Conservation (phyloP, 2,113 vertebrate genomes). For the Cyprinodon variegatus region DNA sequence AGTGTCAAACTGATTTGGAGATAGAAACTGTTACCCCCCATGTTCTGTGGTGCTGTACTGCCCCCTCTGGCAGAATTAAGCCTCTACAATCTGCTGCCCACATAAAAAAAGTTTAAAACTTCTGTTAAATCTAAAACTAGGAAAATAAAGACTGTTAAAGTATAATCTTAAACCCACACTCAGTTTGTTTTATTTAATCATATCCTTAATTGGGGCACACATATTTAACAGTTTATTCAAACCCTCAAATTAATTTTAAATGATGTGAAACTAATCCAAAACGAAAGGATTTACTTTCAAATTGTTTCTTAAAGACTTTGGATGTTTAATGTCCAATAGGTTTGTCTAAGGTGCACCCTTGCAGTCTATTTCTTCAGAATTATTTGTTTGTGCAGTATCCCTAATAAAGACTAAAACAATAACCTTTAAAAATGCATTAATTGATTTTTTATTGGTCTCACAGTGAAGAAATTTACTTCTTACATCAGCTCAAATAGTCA, state of each 20-base stretch:
- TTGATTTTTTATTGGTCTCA: no score
- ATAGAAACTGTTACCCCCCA: background rate
- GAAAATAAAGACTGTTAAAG: background rate
- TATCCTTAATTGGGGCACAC: background rate
- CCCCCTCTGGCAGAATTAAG: slow-evolving; percentile 10
- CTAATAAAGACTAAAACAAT: no score
- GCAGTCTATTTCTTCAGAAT: background rate
- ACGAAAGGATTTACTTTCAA: background rate
- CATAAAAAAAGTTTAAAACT: background rate
- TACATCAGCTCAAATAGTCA: no score
- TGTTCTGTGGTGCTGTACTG: slow-evolving; percentile 10
- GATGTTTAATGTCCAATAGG: background rate
- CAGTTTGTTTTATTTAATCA: background rate
- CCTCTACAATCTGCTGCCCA: background rate
- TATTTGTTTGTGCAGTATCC: background rate
- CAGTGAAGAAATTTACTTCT: no score
- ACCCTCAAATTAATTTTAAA: background rate
- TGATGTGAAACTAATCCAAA: background rate
- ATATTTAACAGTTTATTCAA: background rate
- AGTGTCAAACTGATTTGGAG: slow-evolving; percentile 3
- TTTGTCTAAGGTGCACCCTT: background rate
- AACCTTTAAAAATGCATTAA: no score
- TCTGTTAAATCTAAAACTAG: background rate
- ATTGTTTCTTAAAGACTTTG: background rate
- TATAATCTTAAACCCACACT: background rate